These are phyloP conservation scores for Malurus melanocephalus DNA, from an alignment of 2,113 vertebrate species.

Conservation along the genomic window DNA sequence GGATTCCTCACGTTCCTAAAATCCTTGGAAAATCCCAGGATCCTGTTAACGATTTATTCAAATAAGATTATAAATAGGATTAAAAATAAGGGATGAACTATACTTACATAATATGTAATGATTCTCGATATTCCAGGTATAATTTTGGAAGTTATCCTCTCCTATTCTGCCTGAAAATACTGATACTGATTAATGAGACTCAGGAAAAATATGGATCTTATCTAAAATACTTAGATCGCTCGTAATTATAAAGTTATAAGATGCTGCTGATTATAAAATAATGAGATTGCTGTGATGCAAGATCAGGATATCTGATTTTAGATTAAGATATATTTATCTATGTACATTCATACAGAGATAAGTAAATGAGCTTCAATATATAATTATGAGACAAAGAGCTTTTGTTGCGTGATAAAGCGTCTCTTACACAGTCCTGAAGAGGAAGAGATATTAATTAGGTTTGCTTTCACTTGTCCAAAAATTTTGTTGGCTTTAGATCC, in stretches of 20 bases:
- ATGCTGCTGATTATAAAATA: too few relatives aligned
- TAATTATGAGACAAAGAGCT: background rate
- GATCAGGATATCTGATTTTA: background rate
- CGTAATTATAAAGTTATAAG: too few relatives aligned
- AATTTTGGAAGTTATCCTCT: background rate
- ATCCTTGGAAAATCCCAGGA: background rate
- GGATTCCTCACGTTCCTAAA: background rate
- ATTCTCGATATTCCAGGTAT: background rate
- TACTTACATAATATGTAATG: background rate
- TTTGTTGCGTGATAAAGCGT: background rate
- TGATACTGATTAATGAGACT: background rate
- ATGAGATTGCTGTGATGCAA: background rate
- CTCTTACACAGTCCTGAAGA: background rate
- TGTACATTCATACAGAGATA: background rate
- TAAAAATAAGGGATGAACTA: background rate
- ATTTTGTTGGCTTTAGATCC: background rate
- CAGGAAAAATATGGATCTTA: background rate
- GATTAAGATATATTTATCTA: background rate
- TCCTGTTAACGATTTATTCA: background rate
- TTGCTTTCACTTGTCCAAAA: background rate
- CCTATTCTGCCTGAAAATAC: background rate
- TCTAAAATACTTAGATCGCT: background rate
- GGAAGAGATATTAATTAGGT: background rate
- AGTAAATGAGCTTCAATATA: background rate
- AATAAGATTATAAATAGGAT: background rate